Conservation (phyloP, 2,797 vertebrate species). For the Siniperca scherzeri region DNA sequence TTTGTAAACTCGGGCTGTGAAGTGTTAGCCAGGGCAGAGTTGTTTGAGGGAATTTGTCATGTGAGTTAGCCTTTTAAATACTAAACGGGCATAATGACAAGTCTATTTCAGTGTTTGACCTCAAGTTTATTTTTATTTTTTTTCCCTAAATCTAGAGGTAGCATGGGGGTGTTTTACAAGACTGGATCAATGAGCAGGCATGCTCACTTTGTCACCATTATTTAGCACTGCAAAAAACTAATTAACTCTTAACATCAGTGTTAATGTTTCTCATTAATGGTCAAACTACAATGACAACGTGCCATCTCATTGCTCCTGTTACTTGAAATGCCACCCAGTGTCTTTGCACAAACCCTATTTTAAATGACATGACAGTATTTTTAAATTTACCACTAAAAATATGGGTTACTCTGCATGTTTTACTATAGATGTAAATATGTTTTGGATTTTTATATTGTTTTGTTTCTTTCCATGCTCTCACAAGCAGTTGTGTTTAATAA, state of each 20-base stretch:
- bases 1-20: conserved; percentile 52
- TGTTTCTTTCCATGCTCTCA: conserved; percentile 86
- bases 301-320: conserved; percentile 79
- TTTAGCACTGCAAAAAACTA: conserved; percentile 39
- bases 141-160: conserved; percentile 77
- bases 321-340: conserved; percentile 80
- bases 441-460: conserved; percentile 88
- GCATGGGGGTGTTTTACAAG: conserved; percentile 78
- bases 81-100: conserved; percentile 55
- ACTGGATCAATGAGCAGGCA: conserved; percentile 79
- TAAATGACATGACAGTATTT: conserved; percentile 86
- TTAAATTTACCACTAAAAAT: conserved; percentile 86
- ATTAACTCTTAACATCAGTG: conserved; percentile 38
- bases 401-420: conserved; percentile 88
- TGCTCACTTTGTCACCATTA: conserved; percentile 42
- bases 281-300: conserved; percentile 50
- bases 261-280: conserved; percentile 46
- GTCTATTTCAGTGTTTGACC: conserved; percentile 74
- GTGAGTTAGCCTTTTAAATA: conserved; percentile 58
- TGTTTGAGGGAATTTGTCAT: conserved; percentile 64
- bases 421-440: conserved; percentile 87
- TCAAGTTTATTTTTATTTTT: conserved; percentile 37
- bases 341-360: conserved; percentile 88
- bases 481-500: conserved; percentile 88
- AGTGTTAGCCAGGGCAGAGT: conserved; percentile 55